phyloP scores from a whole-genome alignment of 2,113 vertebrate species.

The Bungarus multicinctus region DNA sequence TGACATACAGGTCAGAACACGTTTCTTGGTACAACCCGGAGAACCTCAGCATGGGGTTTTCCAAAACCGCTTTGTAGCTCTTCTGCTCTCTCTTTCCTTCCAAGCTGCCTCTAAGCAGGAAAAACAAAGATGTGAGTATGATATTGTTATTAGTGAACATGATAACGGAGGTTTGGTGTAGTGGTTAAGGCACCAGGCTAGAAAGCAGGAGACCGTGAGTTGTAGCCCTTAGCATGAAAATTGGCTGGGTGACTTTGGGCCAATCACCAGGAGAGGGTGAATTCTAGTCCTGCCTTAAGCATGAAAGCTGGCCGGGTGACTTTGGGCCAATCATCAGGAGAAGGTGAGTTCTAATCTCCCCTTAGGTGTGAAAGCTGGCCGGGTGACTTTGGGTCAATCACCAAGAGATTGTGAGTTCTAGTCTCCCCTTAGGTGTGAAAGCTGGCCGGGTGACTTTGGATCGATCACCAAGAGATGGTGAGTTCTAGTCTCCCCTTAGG shows the following conservation, averaged over 20 bases:
- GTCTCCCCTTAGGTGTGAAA: background rate
- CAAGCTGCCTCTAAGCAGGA: slow-evolving; percentile 83
- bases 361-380: accelerated
- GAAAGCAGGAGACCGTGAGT: background rate
- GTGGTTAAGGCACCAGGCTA: background rate
- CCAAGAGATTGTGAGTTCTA: too few relatives aligned
- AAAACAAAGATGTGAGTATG: background rate
- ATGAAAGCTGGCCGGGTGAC: accelerated
- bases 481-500: accelerated
- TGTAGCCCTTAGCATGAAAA: background rate
- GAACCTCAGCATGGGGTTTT: slow-evolving; percentile 95
- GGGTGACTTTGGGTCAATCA: too few relatives aligned
- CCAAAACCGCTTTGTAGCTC: slow-evolving; percentile 91
- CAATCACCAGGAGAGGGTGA: background rate
- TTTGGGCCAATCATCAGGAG: too few relatives aligned
- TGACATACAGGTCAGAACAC: slow-evolving; percentile 96
- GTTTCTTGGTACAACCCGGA: slow-evolving; percentile 95
- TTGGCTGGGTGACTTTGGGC: background rate
- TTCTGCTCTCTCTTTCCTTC: slow-evolving; percentile 97
- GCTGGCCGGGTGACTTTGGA: accelerated
- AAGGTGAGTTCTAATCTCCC: too few relatives aligned
- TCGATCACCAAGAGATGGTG: too few relatives aligned
- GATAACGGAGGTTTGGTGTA: background rate
- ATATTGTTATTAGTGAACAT: background rate
- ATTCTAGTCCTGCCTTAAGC: background rate